Evolutionary conservation across 2,797 vertebrate species (phyloP), one percentile per base, ranked within the genome.

Genomic region (Anguilla megastoma): DNA sequence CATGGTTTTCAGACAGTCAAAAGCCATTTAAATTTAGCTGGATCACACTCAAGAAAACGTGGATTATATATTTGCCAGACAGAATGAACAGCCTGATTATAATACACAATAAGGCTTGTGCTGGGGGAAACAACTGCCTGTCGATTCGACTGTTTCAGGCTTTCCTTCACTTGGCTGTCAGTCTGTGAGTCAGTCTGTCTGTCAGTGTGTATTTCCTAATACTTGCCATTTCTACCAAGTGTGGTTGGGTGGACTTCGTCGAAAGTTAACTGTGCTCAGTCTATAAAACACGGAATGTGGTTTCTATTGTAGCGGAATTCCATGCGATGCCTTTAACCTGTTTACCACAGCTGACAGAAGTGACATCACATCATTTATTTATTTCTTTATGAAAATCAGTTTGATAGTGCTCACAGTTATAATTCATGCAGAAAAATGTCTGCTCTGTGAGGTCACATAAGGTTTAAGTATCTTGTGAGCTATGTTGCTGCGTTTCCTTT

Each of bases 221-320:
- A 18, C 30, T 36, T 66, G 60, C 0, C 60, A 66, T 66, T n/a
- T 56, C 66, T 71, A 27, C 66, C 6, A 10, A 8, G 12, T 45
- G 33, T 63, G 66, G 24, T 54, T 60, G 7, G 45, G 8, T 16
- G 48, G 30, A 33, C 87, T 54, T 27, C 27, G 50, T 56, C 21
- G 48, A 87, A 36, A 8, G 80, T 30, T 71, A 87, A 58, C 14
- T 69, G 87, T 50, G 18, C 16, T 74, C 52, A 74, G 52, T 45
- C 36, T 33, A 18, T 30, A 30, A 18, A 87, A 30, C 36, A 36
- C 24, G 45, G 36, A 63, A 63, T 80, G 45, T 14, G 63, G 54
- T 16, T 69, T 41, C 56, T 58, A 0, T 0, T 45, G 27, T n/a
- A 50, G 83, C 4, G 56, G 58, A 80, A 33, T 10, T 36, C 36